Base-by-base conservation (phyloP, 1,140 invertebrate genomes). In the Dinoponera quadriceps region DNA sequence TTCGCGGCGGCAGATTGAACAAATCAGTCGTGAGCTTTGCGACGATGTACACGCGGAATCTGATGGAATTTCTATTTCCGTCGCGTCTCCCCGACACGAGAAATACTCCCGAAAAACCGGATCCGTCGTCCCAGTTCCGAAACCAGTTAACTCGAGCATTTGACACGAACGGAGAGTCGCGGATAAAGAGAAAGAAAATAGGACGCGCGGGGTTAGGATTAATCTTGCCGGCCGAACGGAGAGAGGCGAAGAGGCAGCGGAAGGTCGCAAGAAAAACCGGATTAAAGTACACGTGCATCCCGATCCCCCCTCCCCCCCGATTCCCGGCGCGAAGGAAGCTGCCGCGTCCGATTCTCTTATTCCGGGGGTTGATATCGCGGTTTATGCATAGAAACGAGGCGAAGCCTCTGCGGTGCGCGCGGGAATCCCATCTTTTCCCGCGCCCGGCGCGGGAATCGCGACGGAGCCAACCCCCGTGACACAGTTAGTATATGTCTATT, bases 371-470 rank as follows among this genome's bases (percentile, higher is more conserved):
- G 80, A 55, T 83, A 57, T 78, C 85, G 62, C 80, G 57, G 38
- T 86, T 87, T 87, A 87, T 81, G 86, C 86, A 86, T 86, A 81
- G 86, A 84, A 87, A 84, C 85, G 84, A 78, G 81, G 38, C 75
- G 25, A 80, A 62, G 62, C 44, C 49, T 2, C 33, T 7, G 33
- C 38, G 4, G 38, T 9, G 38, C 38, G 38, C 38, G 38, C 9
- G 65, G 51, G 73, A 86, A 86, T 86, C 62, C 69, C 74, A 86
- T 86, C 85, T 84, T 75, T 86, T 51, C n/a, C 60, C 13, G 68
- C 29, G 44, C 33, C 48, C 38, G 69, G 55, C 68, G 44, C n/a
- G 29, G 62, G 20, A 38, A 83, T 78, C 57, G 62, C 18, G 44
- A 44, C 48, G 68, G 7, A 4, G 65, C 48, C 66, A 29, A 44